These are phyloP conservation scores for Oxyteleia sp. DNA, from an alignment of 2,888 invertebrate genomes.

Conservation along the genomic window DNA sequence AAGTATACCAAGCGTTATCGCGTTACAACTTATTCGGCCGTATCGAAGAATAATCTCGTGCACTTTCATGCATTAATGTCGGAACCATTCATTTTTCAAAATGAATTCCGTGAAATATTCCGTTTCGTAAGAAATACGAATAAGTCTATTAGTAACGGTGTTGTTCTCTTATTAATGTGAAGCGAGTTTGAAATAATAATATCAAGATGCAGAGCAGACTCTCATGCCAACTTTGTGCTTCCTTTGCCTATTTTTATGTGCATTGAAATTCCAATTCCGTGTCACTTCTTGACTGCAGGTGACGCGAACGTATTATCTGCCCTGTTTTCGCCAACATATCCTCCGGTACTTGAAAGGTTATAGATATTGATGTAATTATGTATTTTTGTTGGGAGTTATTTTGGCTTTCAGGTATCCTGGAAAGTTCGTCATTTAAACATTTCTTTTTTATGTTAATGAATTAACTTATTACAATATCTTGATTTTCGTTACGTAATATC, in stretches of 20 bases:
- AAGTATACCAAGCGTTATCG: no score
- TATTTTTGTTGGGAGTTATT: no score
- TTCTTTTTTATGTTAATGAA: no score
- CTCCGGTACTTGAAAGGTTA: background rate
- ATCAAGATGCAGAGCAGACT: constrained; percentile 2
- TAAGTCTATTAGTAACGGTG: background rate
- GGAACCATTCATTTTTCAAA: no score
- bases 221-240: constrained; percentile 1
- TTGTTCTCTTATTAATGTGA: constrained; percentile 4
- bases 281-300: background rate
- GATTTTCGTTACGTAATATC: no score
- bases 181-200: constrained; percentile 12
- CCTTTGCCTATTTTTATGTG: background rate
- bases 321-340: background rate
- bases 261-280: constrained; percentile 1
- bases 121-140: constrained; percentile 14
- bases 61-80: no score
- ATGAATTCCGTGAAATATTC: background rate
- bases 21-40: no score
- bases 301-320: background rate
- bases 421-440: no score
- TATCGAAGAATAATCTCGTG: no score
- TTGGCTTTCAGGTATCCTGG: no score
- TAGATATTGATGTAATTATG: background rate
- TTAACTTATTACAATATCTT: no score